Evolutionary conservation across 2,797 vertebrate species (phyloP), one percentile per base, ranked within the genome.

Genomic region (Nothura maculosa): DNA sequence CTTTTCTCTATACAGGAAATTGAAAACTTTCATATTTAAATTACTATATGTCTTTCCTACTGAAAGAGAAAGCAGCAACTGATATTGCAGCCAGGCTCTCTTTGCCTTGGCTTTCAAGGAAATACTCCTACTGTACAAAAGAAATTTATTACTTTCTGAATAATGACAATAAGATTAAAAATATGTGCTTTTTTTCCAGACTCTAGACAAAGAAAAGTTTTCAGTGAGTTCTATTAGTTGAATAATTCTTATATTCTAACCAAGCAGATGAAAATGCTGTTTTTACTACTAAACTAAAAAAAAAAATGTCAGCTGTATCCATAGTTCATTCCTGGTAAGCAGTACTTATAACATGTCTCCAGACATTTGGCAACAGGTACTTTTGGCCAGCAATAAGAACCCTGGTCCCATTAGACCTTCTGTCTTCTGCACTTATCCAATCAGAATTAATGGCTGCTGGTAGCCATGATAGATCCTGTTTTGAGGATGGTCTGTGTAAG

Each of bases 21-120:
- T 4, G 3, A 90, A 94, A 63, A 87, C 21, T 89, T 85, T 75
- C 34, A 36, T n/a, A 63, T 69, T 84, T 69, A 85, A 87, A 84
- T 73, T 81, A 19, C 38, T 86, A 0, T 62, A 25, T 68, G 30
- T 43, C 64, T 69, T 63, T 70, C 30, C 10, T 34, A 20, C 3
- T 55, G 15, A 75, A 91, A 75, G 8, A 62, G 82, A 43, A 61
- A 47, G n/a, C 6, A 90, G 32, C 40, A 80, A 70, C 45, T 79
- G n/a, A 66, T 79, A 81, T 1, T 73, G 47, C n/a, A 86, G 83
- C 55, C 13, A 62, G 42, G 15, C 70, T 58, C 50, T 87, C 54
- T 83, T 10, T 36, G 19, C 50, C 72, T 87, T 69, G 20, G 21
- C 34, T 86, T 47, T 85, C 54, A 30, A 69, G 79, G 76, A 78